These are phyloP conservation scores for Pitangus sulphuratus DNA, from an alignment of 2,797 vertebrate genomes.

Conservation along the genomic window DNA sequence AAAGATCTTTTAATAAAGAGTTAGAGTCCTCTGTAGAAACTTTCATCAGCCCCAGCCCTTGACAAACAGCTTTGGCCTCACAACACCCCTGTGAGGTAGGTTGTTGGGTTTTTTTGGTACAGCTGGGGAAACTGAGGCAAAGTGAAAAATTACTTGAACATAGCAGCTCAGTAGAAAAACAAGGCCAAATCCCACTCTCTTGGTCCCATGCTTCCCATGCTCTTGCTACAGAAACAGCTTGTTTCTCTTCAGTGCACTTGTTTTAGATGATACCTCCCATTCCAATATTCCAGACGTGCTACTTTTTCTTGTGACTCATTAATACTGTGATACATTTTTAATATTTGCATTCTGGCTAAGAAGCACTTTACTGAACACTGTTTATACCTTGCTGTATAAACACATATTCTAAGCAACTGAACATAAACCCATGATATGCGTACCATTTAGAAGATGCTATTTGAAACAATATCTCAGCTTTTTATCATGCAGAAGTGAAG, in stretches of 20 bases:
- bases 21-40: neutral
- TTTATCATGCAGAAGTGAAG: neutral
- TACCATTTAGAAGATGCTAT: neutral
- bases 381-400: neutral
- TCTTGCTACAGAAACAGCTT: neutral
- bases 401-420: neutral
- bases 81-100: constrained; percentile 55
- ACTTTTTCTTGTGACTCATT: neutral
- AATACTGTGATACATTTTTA: neutral
- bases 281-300: neutral
- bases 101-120: neutral
- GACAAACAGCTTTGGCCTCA: constrained; percentile 36
- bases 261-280: neutral
- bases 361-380: neutral
- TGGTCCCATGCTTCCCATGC: neutral
- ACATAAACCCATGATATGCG: neutral
- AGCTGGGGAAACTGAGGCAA: neutral
- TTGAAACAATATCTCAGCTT: neutral
- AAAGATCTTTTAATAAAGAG: neutral
- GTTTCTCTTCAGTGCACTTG: neutral
- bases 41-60: constrained; percentile 8
- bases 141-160: neutral
- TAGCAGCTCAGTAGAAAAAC: neutral
- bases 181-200: neutral
- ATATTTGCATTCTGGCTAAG: neutral